Evolutionary conservation across 2,113 vertebrate species (phyloP).

Genomic region (Podarcis muralis): DNA sequence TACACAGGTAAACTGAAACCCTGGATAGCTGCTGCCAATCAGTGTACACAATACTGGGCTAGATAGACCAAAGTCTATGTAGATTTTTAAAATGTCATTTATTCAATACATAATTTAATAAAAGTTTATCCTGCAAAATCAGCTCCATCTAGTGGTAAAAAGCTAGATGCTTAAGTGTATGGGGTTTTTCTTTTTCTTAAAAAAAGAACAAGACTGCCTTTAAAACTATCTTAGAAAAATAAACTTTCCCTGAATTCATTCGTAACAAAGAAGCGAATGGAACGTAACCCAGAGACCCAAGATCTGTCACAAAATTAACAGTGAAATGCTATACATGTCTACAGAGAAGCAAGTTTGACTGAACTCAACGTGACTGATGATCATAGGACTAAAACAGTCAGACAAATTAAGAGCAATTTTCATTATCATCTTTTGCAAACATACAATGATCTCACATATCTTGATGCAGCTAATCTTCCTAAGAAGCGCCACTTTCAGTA

Average conservation of each 20-base stretch:
- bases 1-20: too few relatives aligned
- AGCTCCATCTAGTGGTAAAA: conserved; percentile 21
- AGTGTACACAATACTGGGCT: too few relatives aligned
- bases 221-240: not conserved
- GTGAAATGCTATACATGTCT: too few relatives aligned
- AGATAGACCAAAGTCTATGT: not conserved
- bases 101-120: not conserved
- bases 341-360: too few relatives aligned
- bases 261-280: not conserved
- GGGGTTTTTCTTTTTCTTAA: fast-evolving
- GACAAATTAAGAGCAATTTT: not conserved
- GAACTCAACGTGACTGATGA: too few relatives aligned
- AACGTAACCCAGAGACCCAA: not conserved
- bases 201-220: not conserved
- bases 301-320: not conserved
- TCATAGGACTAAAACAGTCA: not conserved
- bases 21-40: too few relatives aligned
- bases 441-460: not conserved
- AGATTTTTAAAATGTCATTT: not conserved
- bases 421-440: not conserved
- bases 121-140: not conserved
- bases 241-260: not conserved
- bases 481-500: not conserved
- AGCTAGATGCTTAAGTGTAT: not conserved
- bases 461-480: not conserved